A percentile compares a stretch with the other conserved stretches of the same genome.
Conservation (phyloP, 2,113 vertebrate genomes). For the Colinus virginianus region DNA sequence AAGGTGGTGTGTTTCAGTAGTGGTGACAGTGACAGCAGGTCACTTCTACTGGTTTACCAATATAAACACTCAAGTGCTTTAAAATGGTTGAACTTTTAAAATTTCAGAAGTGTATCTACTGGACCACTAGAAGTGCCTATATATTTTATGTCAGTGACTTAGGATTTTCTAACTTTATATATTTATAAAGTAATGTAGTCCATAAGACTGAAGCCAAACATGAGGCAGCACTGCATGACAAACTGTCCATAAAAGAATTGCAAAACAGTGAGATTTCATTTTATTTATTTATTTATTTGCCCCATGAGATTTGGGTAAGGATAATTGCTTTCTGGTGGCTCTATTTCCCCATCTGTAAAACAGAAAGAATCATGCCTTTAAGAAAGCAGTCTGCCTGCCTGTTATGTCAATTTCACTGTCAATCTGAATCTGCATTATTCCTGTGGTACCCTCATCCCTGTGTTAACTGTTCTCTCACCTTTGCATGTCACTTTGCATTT, state of each 20-base stretch:
- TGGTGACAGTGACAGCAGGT: neutral
- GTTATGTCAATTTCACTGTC: fast-evolving
- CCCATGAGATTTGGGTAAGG: neutral
- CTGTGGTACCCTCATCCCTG: neutral
- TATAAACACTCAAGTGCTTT: neutral
- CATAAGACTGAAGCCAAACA: neutral
- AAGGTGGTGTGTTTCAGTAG: neutral
- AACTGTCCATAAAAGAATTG: neutral
- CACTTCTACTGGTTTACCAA: neutral
- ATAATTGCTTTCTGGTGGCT: neutral
- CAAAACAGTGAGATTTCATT: neutral
- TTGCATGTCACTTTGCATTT: neutral
- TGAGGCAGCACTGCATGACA: neutral
- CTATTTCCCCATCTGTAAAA: neutral
- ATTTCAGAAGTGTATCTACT: neutral
- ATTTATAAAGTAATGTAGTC: neutral
- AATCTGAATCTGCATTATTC: fast-evolving
- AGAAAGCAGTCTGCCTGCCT: neutral
- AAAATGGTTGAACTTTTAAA: neutral
- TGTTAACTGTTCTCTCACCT: fast-evolving
- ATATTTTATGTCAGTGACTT: neutral
- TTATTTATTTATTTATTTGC: neutral
- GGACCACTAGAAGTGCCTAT: neutral
- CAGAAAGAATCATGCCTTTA: neutral
- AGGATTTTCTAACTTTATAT: neutral